A percentile compares a stretch with the other conserved stretches of the same genome.
These are phyloP conservation scores for Piliocolobus tephrosceles DNA, from an alignment of 2,113 vertebrate genomes.

Conservation along the genomic window DNA sequence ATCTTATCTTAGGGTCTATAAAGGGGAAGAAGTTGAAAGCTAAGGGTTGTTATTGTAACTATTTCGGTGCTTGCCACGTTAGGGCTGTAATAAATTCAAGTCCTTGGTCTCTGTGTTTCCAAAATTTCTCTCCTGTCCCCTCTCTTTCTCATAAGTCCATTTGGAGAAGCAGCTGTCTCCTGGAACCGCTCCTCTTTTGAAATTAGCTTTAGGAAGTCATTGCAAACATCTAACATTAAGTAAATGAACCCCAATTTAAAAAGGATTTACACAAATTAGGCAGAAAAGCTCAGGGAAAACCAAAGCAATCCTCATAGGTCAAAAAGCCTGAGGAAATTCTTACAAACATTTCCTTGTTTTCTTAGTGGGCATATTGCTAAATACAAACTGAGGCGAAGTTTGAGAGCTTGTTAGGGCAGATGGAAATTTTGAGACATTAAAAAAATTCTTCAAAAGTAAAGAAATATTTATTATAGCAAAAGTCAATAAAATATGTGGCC, in stretches of 20 bases:
- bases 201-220: conserved; percentile 54
- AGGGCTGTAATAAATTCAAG: not conserved
- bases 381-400: conserved; percentile 12
- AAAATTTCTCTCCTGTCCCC: not conserved
- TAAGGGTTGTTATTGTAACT: not conserved
- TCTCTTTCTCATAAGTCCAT: not conserved
- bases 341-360: conserved; percentile 26
- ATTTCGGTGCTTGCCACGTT: conserved; percentile 27
- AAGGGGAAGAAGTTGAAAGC: not conserved
- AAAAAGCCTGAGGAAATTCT: conserved; percentile 47
- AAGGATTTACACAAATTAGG: conserved; percentile 60
- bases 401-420: not conserved
- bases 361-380: not conserved
- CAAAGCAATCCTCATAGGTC: not conserved
- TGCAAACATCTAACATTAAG: conserved; percentile 10
- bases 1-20: not conserved
- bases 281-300: conserved; percentile 4
- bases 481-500: conserved; percentile 28
- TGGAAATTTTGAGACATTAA: not conserved
- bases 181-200: not conserved
- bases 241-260: conserved; percentile 65
- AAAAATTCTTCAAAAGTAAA: conserved; percentile 37
- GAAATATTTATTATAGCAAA: conserved; percentile 14
- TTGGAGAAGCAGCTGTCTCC: conserved; percentile 4
- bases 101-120: not conserved